A percentile compares a stretch with the other conserved stretches of the same genome.
phyloP scores from a whole-genome alignment of 2,113 vertebrate species.

The Strix uralensis region DNA sequence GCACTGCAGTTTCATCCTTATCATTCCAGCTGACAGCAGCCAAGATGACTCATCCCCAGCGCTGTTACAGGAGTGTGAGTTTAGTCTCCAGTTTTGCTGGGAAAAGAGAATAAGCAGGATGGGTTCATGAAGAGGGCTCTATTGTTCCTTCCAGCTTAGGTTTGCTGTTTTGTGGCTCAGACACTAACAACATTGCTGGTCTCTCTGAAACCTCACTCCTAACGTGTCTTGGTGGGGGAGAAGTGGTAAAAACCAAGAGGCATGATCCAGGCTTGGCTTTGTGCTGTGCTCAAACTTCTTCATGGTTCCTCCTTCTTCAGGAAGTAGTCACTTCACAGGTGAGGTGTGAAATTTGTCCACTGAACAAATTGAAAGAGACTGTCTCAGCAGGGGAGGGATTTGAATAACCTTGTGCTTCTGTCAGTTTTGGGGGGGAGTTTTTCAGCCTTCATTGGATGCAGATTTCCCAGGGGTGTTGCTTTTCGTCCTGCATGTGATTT shows the following conservation, averaged over 20 bases:
- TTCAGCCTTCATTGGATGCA: constrained; percentile 9
- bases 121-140: not conserved
- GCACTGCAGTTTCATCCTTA: not conserved
- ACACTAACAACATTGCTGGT: not conserved
- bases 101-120: not conserved
- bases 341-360: not conserved
- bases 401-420: not conserved
- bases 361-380: constrained; percentile 37
- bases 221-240: not conserved
- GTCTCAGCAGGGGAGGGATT: not conserved
- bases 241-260: not conserved
- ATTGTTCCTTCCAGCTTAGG: not conserved
- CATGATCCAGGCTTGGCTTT: not conserved
- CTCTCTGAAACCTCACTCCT: not conserved
- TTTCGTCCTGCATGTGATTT: not conserved
- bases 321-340: not conserved
- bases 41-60: not conserved
- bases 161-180: not conserved
- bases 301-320: not conserved
- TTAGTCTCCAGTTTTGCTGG: not conserved
- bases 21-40: not conserved
- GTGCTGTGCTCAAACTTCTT: not conserved
- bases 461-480: constrained; percentile 32
- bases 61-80: not conserved
- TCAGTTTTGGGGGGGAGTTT: not conserved